phyloP scores from a whole-genome alignment of 2,113 vertebrate genomes.

The Lophotis ruficrista region DNA sequence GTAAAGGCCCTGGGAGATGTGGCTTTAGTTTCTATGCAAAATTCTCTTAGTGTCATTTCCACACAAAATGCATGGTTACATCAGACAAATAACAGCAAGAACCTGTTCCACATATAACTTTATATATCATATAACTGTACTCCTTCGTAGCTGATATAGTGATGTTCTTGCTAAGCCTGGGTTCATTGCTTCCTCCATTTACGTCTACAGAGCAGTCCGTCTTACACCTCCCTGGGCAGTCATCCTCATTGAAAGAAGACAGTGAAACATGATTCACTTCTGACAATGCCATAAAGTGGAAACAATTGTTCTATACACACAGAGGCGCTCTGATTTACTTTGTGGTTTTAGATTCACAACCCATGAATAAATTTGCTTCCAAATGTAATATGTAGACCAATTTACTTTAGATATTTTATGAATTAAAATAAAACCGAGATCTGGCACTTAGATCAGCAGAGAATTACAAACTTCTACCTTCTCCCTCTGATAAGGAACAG shows the following conservation, averaged over 20 bases:
- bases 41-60: neutral
- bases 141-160: neutral
- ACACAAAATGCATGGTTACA: neutral
- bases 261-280: neutral
- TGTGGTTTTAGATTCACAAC: neutral
- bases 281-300: neutral
- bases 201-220: neutral
- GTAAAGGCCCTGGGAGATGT: neutral
- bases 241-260: neutral
- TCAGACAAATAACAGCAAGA: neutral
- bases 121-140: neutral
- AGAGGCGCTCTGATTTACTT: neutral
- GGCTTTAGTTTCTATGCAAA: neutral
- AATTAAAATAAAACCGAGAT: too few relatives aligned
- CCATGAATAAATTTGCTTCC: neutral
- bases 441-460: too few relatives aligned
- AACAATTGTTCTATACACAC: neutral
- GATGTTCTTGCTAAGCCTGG: neutral
- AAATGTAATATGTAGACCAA: neutral
- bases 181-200: neutral
- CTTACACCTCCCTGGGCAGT: neutral
- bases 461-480: neutral
- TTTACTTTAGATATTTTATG: neutral
- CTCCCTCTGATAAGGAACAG: neutral
- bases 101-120: neutral